phyloP scores from a whole-genome alignment of 1,140 invertebrate genomes.

The Sipha flava region DNA sequence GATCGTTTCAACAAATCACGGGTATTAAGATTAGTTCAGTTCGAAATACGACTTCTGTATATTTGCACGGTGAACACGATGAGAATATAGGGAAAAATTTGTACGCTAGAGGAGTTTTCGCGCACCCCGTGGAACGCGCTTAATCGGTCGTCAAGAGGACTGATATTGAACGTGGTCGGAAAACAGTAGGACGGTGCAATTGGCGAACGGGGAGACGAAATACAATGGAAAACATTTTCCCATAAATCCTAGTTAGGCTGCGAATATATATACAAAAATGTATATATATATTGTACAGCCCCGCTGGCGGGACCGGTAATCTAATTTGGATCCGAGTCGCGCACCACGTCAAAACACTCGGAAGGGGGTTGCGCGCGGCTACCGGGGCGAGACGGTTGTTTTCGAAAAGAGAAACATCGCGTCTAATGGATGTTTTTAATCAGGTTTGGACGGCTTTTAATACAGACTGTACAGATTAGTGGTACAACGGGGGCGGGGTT shows the following conservation, averaged over 20 bases:
- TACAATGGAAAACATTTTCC: background rate
- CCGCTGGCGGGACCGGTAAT: background rate
- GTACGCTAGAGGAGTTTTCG: background rate
- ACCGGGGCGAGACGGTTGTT: background rate
- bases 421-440: slow-evolving; percentile 30
- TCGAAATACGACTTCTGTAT: too few relatives aligned
- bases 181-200: background rate
- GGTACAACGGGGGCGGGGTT: background rate
- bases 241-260: slow-evolving; percentile 5
- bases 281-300: too few relatives aligned
- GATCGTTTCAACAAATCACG: too few relatives aligned
- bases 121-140: background rate
- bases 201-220: background rate
- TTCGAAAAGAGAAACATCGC: background rate
- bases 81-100: too few relatives aligned
- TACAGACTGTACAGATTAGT: background rate
- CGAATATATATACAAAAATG: background rate
- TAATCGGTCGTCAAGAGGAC: background rate
- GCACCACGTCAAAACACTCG: background rate
- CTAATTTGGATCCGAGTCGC: slow-evolving; percentile 18
- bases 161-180: background rate
- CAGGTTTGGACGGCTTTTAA: slow-evolving; percentile 18
- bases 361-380: background rate
- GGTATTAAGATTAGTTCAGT: too few relatives aligned
- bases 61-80: too few relatives aligned